A percentile compares a stretch with the other conserved stretches of the same genome.
Evolutionary conservation across 2,797 vertebrate genomes (phyloP).

Genomic region (Lates japonicus): DNA sequence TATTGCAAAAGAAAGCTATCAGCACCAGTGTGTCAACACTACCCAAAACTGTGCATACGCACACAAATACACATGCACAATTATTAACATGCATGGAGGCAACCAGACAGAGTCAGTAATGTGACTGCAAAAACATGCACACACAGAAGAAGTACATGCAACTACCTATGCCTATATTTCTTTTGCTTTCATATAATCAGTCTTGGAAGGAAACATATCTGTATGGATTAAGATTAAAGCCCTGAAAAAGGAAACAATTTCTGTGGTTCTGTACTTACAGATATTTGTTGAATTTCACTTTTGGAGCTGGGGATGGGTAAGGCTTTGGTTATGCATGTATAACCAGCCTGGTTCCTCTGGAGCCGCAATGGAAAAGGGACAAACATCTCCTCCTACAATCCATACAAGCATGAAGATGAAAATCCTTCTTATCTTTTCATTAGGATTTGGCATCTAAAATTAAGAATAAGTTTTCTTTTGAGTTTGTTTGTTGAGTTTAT

Average conservation of each 20-base stretch:
- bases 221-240: slow-evolving; percentile 10
- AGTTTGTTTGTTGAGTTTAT: neutral
- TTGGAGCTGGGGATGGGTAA: slow-evolving; percentile 82
- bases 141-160: neutral
- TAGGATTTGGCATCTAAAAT: neutral
- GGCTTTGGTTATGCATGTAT: slow-evolving; percentile 79
- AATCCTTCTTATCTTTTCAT: neutral
- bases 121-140: neutral
- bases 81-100: neutral
- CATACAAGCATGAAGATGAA: neutral
- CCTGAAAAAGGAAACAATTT: neutral
- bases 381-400: slow-evolving; percentile 82
- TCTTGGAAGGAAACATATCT: neutral
- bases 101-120: neutral
- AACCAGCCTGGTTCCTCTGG: slow-evolving; percentile 79
- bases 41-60: neutral
- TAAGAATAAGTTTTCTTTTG: neutral
- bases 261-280: slow-evolving; percentile 69
- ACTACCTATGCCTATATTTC: neutral
- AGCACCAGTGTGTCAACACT: neutral
- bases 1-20: slow-evolving; percentile 5
- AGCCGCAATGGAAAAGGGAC: slow-evolving; percentile 77
- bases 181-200: neutral
- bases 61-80: neutral
- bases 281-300: slow-evolving; percentile 85